Conservation (phyloP, 2,113 vertebrate species). For the Bubo scandiacus region DNA sequence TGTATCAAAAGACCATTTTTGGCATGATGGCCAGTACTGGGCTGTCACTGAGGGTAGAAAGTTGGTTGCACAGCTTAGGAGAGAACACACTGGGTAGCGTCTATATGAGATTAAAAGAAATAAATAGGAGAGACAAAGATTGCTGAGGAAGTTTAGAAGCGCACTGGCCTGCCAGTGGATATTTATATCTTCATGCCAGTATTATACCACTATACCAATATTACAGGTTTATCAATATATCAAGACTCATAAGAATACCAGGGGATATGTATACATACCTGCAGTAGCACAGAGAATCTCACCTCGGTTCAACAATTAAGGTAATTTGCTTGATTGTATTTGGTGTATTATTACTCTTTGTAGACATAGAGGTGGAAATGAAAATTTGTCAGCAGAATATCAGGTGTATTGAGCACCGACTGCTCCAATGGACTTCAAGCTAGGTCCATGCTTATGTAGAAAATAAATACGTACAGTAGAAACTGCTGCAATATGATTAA, state of each 20-base stretch:
- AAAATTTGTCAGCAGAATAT: background rate
- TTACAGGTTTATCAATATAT: background rate
- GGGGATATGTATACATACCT: background rate
- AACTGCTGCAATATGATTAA: constrained; percentile 10
- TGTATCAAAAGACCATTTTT: background rate
- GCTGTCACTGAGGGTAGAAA: background rate
- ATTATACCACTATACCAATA: background rate
- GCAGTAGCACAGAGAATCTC: background rate
- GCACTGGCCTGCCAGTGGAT: background rate
- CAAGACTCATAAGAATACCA: background rate
- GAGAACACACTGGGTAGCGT: background rate
- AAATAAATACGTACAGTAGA: background rate
- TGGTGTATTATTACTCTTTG: background rate
- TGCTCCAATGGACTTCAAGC: background rate
- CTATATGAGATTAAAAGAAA: background rate
- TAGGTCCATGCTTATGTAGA: background rate
- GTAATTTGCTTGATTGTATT: background rate
- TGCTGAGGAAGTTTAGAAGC: background rate
- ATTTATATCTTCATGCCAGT: background rate
- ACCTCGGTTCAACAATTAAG: background rate
- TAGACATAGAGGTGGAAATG: background rate
- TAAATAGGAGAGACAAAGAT: background rate
- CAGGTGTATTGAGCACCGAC: background rate
- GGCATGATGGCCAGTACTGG: background rate
- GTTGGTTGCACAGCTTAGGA: background rate